Percentiles rank a stretch among this genome's conserved stretches.
Conservation (phyloP, 2,113 vertebrate genomes). For the Loxodonta africana region DNA sequence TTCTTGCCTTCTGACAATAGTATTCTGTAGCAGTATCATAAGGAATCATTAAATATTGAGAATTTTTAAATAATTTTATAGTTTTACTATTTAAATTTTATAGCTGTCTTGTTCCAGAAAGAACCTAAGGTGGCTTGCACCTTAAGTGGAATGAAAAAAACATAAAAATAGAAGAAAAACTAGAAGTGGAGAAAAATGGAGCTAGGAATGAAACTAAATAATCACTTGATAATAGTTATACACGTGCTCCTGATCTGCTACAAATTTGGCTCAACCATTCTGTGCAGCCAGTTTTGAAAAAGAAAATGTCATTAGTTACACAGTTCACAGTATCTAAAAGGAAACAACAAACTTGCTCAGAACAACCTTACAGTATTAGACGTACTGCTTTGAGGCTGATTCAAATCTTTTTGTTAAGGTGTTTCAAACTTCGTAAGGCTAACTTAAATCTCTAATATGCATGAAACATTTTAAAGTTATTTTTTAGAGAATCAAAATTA, state of each 20-base stretch:
- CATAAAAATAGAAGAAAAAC: slow-evolving; percentile 34
- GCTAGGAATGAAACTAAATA: neutral
- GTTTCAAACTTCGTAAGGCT: slow-evolving; percentile 36
- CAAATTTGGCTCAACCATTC: slow-evolving; percentile 46
- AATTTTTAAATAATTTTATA: slow-evolving; percentile 19
- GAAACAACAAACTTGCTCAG: neutral
- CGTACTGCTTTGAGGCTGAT: neutral
- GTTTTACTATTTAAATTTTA: slow-evolving; percentile 42
- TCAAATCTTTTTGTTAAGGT: slow-evolving; percentile 50
- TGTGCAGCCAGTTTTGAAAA: slow-evolving; percentile 10
- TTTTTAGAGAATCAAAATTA: slow-evolving; percentile 57
- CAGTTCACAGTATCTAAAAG: neutral
- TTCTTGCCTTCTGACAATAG: slow-evolving; percentile 51
- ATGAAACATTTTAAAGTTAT: slow-evolving; percentile 29
- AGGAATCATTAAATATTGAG: slow-evolving; percentile 53
- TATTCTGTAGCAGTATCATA: slow-evolving; percentile 46
- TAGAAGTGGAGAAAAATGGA: neutral
- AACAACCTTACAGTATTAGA: slow-evolving; percentile 15
- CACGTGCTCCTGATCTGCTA: neutral
- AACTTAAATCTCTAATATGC: slow-evolving; percentile 35
- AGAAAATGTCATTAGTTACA: neutral
- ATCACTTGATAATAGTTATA: neutral
- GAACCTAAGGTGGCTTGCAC: slow-evolving; percentile 30
- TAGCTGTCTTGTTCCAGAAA: slow-evolving; percentile 53
- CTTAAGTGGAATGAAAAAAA: slow-evolving; percentile 56